Conservation (phyloP, 2,797 vertebrate genomes). For the Danio kyathit region DNA sequence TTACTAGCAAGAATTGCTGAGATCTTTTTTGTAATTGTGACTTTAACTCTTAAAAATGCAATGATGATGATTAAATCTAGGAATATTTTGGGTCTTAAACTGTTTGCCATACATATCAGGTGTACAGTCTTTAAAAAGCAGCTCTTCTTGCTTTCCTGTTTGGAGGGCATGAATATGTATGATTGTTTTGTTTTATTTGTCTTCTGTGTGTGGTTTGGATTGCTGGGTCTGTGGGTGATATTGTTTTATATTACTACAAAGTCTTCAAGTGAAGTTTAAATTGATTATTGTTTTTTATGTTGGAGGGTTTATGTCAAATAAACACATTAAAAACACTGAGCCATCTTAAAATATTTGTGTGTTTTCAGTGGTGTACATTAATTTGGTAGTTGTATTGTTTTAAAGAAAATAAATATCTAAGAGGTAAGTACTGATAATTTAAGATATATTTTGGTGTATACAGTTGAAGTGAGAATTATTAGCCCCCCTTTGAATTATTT, state of each 20-base stretch:
- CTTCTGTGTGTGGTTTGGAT: slow-evolving; percentile 20
- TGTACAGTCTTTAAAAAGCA: slow-evolving; percentile 35
- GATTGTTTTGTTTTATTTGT: slow-evolving; percentile 37
- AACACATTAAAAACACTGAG: slow-evolving; percentile 32
- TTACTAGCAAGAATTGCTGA: too few species aligned
- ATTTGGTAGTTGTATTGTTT: slow-evolving; percentile 3
- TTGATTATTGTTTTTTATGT: slow-evolving; percentile 38
- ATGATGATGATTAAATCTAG: too few species aligned
- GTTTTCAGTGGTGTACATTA: not conserved
- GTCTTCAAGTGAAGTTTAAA: slow-evolving; percentile 17
- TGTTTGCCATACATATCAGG: not conserved
- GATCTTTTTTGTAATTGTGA: too few species aligned
- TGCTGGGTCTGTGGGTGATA: slow-evolving; percentile 10
- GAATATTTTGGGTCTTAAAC: too few species aligned
- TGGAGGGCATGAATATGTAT: slow-evolving; percentile 18
- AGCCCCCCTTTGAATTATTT: too few species aligned
- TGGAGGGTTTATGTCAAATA: slow-evolving; percentile 33
- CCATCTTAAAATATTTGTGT: not conserved
- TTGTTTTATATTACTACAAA: slow-evolving; percentile 32
- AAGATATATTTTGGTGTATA: not conserved
- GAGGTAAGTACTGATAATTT: not conserved
- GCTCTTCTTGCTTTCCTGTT: slow-evolving; percentile 29
- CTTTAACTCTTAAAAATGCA: too few species aligned
- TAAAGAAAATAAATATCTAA: not conserved
- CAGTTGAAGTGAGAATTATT: too few species aligned